Conservation (phyloP, 2,888 invertebrate genomes). For the Colletes collaris region DNA sequence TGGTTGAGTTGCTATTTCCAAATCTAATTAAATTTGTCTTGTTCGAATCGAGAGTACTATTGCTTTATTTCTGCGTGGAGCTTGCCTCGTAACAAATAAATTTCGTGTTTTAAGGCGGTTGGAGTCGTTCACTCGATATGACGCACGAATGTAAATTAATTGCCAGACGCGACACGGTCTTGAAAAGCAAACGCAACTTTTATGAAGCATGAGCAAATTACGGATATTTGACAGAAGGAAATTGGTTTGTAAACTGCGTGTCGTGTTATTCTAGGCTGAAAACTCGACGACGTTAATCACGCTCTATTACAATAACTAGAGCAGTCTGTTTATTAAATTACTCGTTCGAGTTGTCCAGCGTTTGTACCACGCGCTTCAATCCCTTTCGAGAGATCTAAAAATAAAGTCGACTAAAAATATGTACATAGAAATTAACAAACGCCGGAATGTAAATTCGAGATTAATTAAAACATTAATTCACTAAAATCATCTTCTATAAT, state of each 20-base stretch:
- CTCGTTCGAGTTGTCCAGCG: background rate
- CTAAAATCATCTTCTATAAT: too few relatives aligned
- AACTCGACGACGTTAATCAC: conserved; percentile 8
- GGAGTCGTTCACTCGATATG: conserved; percentile 49
- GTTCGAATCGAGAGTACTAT: background rate
- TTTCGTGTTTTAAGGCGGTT: conserved; percentile 34
- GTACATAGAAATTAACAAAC: too few relatives aligned
- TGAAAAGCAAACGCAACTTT: conserved; percentile 39
- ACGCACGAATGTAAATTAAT: conserved; percentile 57
- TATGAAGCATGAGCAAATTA: conserved; percentile 8
- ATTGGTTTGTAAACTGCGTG: background rate
- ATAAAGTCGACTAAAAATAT: too few relatives aligned
- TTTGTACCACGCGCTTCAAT: background rate
- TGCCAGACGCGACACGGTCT: conserved; percentile 17
- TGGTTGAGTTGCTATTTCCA: too few relatives aligned
- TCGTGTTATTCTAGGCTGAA: background rate
- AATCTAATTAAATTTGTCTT: too few relatives aligned
- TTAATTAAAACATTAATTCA: too few relatives aligned
- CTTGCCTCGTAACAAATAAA: conserved; percentile 13
- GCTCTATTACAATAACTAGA: conserved; percentile 28
- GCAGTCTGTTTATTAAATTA: conserved; percentile 25
- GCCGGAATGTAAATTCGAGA: too few relatives aligned
- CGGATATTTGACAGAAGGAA: conserved; percentile 9
- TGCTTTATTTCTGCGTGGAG: background rate
- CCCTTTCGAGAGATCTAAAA: background rate